A percentile compares a stretch with the other conserved stretches of the same genome.
Conservation (phyloP, 2,888 invertebrate species). For the Lymantria monacha region DNA sequence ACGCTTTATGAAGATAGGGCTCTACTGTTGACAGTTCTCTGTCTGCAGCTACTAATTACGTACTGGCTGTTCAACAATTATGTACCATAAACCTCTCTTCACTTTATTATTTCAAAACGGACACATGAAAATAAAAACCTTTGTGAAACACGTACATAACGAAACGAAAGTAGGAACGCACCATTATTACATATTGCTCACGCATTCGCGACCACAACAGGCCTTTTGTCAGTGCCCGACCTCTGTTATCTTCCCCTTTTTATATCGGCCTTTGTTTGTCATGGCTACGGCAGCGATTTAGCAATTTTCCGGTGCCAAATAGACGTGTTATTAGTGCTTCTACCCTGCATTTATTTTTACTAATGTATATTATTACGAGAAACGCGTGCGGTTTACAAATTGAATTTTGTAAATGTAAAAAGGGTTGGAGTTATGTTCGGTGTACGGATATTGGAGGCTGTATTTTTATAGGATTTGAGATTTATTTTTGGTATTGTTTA, state of each 20-base stretch:
- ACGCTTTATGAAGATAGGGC: too few relatives aligned
- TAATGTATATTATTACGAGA: conserved; percentile 33
- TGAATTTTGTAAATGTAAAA: conserved; percentile 29
- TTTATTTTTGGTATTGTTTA: conserved; percentile 9
- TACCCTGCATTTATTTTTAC: conserved; percentile 29
- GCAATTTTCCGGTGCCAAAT: conserved; percentile 45
- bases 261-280: conserved; percentile 45
- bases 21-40: too few relatives aligned
- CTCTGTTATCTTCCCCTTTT: conserved; percentile 35
- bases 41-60: too few relatives aligned
- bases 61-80: neutral
- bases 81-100: neutral
- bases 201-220: conserved; percentile 34
- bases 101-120: conserved; percentile 1
- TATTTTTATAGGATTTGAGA: conserved; percentile 8
- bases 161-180: conserved; percentile 13
- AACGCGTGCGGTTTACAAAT: conserved; percentile 21
- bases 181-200: conserved; percentile 43
- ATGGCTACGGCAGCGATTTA: conserved; percentile 43
- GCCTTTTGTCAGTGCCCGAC: conserved; percentile 34
- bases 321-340: conserved; percentile 37
- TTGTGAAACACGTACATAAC: conserved; percentile 22
- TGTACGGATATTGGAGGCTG: conserved; percentile 13
- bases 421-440: conserved; percentile 15
- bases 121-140: conserved; percentile 18